phyloP scores from a whole-genome alignment of 2,797 vertebrate species.

The Myiotriccus ornatus region DNA sequence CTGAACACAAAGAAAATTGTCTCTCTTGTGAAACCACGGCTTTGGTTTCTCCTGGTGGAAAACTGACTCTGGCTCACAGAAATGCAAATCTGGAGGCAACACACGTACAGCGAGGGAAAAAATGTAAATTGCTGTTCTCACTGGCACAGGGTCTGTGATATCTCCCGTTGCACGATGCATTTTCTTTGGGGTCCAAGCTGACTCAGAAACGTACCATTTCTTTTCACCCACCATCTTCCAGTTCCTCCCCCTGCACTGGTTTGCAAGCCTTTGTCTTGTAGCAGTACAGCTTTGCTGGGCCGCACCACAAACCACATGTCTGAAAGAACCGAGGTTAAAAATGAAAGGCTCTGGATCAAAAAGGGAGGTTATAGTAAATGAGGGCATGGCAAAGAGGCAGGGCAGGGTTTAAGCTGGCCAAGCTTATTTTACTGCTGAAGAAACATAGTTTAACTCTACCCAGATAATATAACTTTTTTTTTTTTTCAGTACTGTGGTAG shows the following conservation, averaged over 20 bases:
- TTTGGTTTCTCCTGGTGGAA: constrained; percentile 4
- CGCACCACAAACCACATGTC: neutral
- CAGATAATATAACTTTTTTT: neutral
- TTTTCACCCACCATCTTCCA: neutral
- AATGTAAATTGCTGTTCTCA: neutral
- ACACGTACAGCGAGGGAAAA: neutral
- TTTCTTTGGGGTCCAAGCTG: neutral
- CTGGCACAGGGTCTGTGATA: neutral
- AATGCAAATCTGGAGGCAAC: neutral
- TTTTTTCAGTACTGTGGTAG: neutral
- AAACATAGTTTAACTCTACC: neutral
- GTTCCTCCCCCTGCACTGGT: neutral
- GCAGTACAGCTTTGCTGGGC: neutral
- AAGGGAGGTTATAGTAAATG: neutral
- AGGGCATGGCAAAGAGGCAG: neutral
- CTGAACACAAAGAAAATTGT: neutral
- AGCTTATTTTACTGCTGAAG: neutral
- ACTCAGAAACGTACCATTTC: neutral
- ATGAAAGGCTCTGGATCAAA: neutral
- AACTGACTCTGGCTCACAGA: neutral
- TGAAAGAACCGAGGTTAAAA: neutral
- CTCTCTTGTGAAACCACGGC: neutral
- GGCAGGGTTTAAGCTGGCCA: neutral
- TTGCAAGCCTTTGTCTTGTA: neutral
- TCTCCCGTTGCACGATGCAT: neutral